phyloP scores from a whole-genome alignment of 2,113 vertebrate species.

The Oncorhynchus keta region DNA sequence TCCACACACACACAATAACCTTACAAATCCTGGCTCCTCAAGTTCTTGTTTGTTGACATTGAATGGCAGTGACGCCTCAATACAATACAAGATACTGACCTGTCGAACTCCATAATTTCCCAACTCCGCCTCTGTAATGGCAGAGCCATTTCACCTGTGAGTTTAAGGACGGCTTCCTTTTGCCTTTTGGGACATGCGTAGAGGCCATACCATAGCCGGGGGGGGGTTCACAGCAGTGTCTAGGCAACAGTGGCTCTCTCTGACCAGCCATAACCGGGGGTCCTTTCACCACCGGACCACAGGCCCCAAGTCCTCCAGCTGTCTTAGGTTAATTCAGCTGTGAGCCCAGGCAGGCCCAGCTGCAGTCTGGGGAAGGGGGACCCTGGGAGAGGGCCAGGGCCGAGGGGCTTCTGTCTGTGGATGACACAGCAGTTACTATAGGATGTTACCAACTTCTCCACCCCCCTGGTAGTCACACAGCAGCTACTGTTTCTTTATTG shows the following conservation, averaged over 20 bases:
- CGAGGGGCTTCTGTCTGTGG: conserved; percentile 19
- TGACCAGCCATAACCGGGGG: conserved; percentile 3
- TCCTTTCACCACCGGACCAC: neutral
- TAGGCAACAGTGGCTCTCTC: neutral
- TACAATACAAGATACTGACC: neutral
- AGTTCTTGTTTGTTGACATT: conserved; percentile 2
- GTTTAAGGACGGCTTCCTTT: conserved; percentile 35
- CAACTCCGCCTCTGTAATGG: neutral
- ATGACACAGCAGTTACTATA: conserved; percentile 37
- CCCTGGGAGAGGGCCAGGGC: conserved; percentile 2
- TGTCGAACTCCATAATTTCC: no score
- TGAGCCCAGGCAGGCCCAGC: conserved; percentile 38
- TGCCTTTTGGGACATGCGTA: conserved; percentile 11
- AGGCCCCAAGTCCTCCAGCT: conserved; percentile 44
- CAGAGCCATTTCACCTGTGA: conserved; percentile 43
- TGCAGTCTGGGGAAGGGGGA: conserved; percentile 27
- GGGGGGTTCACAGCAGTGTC: neutral
- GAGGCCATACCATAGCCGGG: neutral
- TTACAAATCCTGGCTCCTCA: neutral
- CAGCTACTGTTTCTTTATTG: conserved; percentile 12
- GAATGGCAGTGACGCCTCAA: neutral
- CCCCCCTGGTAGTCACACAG: neutral
- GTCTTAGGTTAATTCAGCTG: conserved; percentile 61
- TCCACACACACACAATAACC: conserved; percentile 40
- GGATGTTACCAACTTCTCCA: neutral